Conservation (phyloP, 1,140 invertebrate species). For the Danaus plexippus region DNA sequence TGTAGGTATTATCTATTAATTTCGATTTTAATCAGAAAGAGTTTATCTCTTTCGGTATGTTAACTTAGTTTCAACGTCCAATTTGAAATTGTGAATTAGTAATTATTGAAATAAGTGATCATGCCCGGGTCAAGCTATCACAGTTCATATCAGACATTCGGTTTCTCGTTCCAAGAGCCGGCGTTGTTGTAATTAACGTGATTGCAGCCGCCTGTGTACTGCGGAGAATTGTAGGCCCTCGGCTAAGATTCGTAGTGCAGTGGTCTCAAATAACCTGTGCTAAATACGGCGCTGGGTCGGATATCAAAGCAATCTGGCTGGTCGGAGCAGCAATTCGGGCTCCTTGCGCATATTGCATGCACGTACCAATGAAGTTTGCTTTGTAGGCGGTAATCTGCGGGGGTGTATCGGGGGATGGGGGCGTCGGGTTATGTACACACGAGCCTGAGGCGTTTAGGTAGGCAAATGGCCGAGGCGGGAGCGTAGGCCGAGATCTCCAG, state of each 20-base stretch:
- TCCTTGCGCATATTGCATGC: constrained; percentile 71
- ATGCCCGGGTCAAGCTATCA: neutral
- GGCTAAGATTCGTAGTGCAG: constrained; percentile 46
- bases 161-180: constrained; percentile 14
- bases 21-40: too few species aligned
- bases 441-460: constrained; percentile 67
- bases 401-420: constrained; percentile 63
- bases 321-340: constrained; percentile 55
- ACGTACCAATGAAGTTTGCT: constrained; percentile 71
- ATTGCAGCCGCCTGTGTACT: constrained; percentile 42
- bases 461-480: constrained; percentile 63
- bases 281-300: constrained; percentile 37
- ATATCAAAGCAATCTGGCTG: constrained; percentile 62
- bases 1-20: too few species aligned
- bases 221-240: constrained; percentile 33
- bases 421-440: constrained; percentile 67
- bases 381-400: constrained; percentile 70
- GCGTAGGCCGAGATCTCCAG: constrained; percentile 67
- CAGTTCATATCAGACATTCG: constrained; percentile 25
- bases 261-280: constrained; percentile 29
- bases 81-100: too few species aligned
- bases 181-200: constrained; percentile 53
- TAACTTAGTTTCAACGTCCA: too few species aligned
- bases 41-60: too few species aligned
- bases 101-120: too few species aligned